These are phyloP conservation scores for Aplocera efformata DNA, from an alignment of 2,888 invertebrate genomes.

Conservation along the genomic window DNA sequence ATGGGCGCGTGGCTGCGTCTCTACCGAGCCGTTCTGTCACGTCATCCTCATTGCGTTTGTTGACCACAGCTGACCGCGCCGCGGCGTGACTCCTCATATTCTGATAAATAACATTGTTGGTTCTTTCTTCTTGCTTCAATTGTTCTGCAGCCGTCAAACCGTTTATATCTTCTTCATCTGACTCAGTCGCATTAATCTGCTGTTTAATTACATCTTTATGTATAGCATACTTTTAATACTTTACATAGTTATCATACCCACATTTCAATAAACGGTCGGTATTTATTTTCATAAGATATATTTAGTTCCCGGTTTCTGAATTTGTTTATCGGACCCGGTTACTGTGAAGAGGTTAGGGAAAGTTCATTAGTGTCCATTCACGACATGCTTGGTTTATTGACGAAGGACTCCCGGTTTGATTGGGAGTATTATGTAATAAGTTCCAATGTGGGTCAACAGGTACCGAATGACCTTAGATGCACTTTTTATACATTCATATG, in stretches of 20 bases:
- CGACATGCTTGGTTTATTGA: slow-evolving; percentile 19
- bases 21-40: slow-evolving; percentile 29
- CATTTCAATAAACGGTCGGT: neutral
- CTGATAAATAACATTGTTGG: slow-evolving; percentile 2
- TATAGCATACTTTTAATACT: no score
- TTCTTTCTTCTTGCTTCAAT: slow-evolving; percentile 2
- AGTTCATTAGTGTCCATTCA: slow-evolving; percentile 39
- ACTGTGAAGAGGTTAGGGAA: slow-evolving; percentile 32
- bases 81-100: slow-evolving; percentile 8
- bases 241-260: no score
- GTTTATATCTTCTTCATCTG: neutral
- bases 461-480: slow-evolving; percentile 14
- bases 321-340: slow-evolving; percentile 23
- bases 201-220: no score
- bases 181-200: no score
- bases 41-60: slow-evolving; percentile 38
- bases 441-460: slow-evolving; percentile 23
- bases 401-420: slow-evolving; percentile 25
- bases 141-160: neutral
- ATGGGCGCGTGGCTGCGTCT: slow-evolving; percentile 32
- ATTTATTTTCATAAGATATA: neutral
- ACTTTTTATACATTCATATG: neutral
- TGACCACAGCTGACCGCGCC: slow-evolving; percentile 24
- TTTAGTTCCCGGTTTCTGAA: slow-evolving; percentile 11
- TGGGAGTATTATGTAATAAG: slow-evolving; percentile 19